Percentiles rank a stretch among this genome's conserved stretches.
Conservation (phyloP, 2,113 vertebrate genomes). For the Illadopsis cleaveri region DNA sequence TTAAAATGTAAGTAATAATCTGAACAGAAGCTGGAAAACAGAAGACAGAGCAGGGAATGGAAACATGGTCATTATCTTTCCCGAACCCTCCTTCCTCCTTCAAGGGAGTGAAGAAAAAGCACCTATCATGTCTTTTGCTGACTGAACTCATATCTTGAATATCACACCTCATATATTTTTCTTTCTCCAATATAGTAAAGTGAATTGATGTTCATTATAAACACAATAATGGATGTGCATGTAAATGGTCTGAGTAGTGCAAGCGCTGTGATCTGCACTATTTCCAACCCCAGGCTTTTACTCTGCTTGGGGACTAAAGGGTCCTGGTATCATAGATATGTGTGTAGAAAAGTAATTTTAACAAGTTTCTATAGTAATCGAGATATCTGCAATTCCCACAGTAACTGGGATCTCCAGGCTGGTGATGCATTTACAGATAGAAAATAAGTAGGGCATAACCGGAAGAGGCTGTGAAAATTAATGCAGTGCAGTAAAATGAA, state of each 20-base stretch:
- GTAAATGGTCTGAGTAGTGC: not conserved
- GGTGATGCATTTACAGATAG: not conserved
- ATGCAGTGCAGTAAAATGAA: not conserved
- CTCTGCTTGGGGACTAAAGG: not conserved
- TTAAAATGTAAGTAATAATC: not conserved
- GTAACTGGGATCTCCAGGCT: not conserved
- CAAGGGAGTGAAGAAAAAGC: not conserved
- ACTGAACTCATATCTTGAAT: not conserved
- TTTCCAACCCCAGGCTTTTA: not conserved
- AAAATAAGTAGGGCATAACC: conserved; percentile 40
- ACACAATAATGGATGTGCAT: not conserved
- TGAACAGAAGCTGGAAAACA: not conserved
- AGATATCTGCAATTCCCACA: not conserved
- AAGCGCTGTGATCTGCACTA: not conserved
- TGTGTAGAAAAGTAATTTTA: not conserved
- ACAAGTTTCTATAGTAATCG: not conserved
- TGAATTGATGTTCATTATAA: not conserved
- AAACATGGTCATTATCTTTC: not conserved
- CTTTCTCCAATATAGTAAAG: not conserved
- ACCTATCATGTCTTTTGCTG: not conserved
- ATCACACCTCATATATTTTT: not conserved
- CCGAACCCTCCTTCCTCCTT: not conserved
- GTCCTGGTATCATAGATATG: not conserved
- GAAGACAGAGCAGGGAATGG: not conserved
- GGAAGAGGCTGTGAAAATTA: conserved; percentile 3